Evolutionary conservation across 2,797 vertebrate genomes (phyloP), one percentile per base, ranked within the genome.

Genomic region (Cynopterus sphinx): DNA sequence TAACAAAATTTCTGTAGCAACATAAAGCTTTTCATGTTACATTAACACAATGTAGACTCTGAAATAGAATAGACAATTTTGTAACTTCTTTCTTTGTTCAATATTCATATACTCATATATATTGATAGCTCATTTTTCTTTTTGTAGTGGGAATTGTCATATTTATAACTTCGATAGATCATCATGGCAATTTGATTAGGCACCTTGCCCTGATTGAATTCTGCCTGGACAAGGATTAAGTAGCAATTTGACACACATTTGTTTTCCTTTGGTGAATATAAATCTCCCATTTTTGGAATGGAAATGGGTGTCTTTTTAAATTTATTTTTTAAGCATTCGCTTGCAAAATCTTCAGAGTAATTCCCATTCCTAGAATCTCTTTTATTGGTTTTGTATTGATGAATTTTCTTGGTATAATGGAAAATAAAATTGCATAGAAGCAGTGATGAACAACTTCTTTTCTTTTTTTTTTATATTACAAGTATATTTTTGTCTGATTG

Each of bases 201-300:
- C 49, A 43, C 41, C 81, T 92, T 55, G 36, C 46, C 51, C 31
- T 89, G 86, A 89, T 94, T 94, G 77, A 95, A 96, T 97, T 94
- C 73, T 91, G 61, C 73, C n/a, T 92, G 79, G 53, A 81, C 70
- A 96, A 94, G 70, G 65, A 96, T 94, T 95, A 94, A 97, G 91
- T 81, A 92, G 65, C 74, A 84, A 86, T 94, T 77, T 94, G 87
- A 94, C 59, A 93, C 21, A 84, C 21, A 94, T 67, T 95, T 94
- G 36, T 96, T 97, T 96, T 93, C 90, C 85, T 96, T 96, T 95
- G 77, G 71, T 78, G 43, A 86, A 91, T 87, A 83, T 77, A 94
- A 89, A 97, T 97, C 79, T 97, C 39, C 9, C 57, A n/a, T 93
- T 93, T 79, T 92, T 86, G 59, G 74, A 94, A 61, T 86, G 46